phyloP scores from a whole-genome alignment of 2,113 vertebrate species.

The Ceyx melanurus region DNA sequence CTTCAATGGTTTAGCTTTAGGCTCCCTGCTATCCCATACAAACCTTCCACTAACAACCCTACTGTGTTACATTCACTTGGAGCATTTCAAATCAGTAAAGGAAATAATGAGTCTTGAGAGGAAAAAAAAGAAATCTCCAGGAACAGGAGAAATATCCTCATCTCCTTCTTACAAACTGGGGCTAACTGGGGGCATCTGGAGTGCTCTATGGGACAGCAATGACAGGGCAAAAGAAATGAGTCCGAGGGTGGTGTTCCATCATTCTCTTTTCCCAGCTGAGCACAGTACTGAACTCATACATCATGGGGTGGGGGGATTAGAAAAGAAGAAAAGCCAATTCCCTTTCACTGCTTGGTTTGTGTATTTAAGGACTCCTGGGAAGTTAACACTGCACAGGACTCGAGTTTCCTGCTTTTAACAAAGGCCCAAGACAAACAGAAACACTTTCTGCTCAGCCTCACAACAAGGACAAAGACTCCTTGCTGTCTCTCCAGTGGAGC shows the following conservation, averaged over 20 bases:
- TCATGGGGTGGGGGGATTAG: not conserved
- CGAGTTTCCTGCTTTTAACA: conserved; percentile 5
- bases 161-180: not conserved
- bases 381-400: not conserved
- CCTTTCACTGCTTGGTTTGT: not conserved
- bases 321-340: not conserved
- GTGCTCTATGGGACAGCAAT: not conserved
- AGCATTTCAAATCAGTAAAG: not conserved
- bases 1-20: not conserved
- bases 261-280: not conserved
- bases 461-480: not conserved
- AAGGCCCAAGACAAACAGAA: not conserved
- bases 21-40: not conserved
- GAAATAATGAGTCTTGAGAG: not conserved
- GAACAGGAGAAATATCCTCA: not conserved
- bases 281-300: not conserved
- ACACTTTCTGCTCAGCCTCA: not conserved
- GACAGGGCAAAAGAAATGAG: not conserved
- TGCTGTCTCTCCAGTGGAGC: not conserved
- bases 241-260: not conserved
- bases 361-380: conserved; percentile 3
- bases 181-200: not conserved
- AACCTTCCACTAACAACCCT: not conserved
- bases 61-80: not conserved
- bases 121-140: not conserved